A percentile compares a stretch with the other conserved stretches of the same genome.
Conservation (phyloP, 2,888 invertebrate genomes). For the Philopedon plagiatum region DNA sequence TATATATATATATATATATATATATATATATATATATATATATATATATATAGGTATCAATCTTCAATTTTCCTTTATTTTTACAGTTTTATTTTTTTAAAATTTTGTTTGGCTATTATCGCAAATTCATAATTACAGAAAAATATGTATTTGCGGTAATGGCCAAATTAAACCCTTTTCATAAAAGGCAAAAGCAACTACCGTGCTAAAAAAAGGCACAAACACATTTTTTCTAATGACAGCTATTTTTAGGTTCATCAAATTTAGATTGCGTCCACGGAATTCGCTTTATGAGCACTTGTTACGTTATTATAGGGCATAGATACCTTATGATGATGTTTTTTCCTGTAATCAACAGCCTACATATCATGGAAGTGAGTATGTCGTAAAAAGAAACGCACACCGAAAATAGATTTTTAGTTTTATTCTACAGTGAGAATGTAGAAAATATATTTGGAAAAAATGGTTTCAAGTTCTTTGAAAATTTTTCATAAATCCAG, state of each 20-base stretch:
- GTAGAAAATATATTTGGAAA: too few relatives aligned
- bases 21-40: too few relatives aligned
- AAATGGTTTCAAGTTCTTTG: too few relatives aligned
- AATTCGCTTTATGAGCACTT: constrained; percentile 69
- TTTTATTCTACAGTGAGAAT: neutral
- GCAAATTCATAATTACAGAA: too few relatives aligned
- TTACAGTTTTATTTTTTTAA: too few relatives aligned
- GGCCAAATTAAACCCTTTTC: neutral
- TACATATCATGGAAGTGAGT: constrained; percentile 65
- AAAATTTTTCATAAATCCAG: too few relatives aligned
- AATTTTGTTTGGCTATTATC: too few relatives aligned
- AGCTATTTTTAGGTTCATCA: constrained; percentile 45
- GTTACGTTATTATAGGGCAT: constrained; percentile 70
- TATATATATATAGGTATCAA: too few relatives aligned
- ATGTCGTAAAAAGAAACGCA: neutral
- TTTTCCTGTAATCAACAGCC: constrained; percentile 63
- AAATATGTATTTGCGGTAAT: too few relatives aligned
- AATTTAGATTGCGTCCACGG: constrained; percentile 68
- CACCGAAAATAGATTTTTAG: neutral
- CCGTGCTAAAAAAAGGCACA: neutral
- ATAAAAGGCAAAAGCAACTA: neutral
- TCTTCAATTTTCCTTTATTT: too few relatives aligned
- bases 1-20: too few relatives aligned
- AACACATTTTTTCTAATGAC: constrained; percentile 14
- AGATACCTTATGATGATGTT: constrained; percentile 64